phyloP scores from a whole-genome alignment of 2,797 vertebrate genomes.

The Acrossocheilus fasciatus region DNA sequence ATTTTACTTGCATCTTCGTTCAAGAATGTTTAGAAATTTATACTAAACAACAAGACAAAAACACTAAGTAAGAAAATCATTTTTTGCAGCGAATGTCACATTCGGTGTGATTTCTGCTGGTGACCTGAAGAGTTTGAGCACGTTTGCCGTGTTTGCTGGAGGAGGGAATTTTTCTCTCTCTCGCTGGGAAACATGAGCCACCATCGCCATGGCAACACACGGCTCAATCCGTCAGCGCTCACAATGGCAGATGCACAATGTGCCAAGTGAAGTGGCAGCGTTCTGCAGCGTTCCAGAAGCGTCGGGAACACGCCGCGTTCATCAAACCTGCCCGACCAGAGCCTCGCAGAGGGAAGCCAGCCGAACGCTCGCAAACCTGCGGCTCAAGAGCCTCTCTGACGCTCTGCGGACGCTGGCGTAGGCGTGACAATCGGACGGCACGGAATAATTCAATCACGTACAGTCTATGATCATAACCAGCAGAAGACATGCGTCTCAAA shows the following conservation, averaged over 20 bases:
- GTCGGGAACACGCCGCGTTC: no score
- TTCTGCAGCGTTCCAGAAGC: conserved; percentile 23
- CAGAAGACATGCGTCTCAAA: conserved; percentile 9
- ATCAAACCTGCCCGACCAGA: neutral
- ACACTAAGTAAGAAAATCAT: no score
- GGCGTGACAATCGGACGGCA: neutral
- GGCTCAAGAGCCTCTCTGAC: no score
- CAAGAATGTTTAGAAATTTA: no score
- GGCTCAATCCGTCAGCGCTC: conserved; percentile 79
- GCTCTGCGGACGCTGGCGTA: neutral
- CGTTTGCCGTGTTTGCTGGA: conserved; percentile 76
- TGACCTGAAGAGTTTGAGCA: conserved; percentile 63
- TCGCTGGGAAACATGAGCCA: conserved; percentile 85
- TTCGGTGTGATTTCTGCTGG: no score
- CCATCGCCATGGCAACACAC: conserved; percentile 89
- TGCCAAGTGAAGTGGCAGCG: conserved; percentile 69
- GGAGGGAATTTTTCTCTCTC: conserved; percentile 70
- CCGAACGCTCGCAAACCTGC: neutral
- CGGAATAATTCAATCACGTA: neutral
- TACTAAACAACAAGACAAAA: no score
- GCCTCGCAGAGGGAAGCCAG: neutral
- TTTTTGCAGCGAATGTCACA: no score
- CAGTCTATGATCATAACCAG: neutral
- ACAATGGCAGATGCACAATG: conserved; percentile 80
- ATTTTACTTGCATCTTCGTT: no score